These are phyloP conservation scores for Pogonocichla stellata DNA, from an alignment of 2,113 vertebrate species.

Conservation along the genomic window DNA sequence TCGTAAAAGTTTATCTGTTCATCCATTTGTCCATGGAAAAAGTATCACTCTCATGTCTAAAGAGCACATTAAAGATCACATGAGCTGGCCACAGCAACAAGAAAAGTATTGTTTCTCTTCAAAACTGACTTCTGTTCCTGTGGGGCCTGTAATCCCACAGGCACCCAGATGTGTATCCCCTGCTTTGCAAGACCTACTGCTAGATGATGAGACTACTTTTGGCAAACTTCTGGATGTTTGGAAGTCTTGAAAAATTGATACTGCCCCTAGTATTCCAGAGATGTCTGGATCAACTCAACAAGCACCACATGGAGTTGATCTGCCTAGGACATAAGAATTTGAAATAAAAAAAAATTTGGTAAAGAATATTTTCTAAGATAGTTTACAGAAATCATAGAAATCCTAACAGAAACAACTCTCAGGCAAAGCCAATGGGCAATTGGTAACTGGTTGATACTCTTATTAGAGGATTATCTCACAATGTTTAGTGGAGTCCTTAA, in stretches of 20 bases:
- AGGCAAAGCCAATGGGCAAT: background rate
- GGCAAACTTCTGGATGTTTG: background rate
- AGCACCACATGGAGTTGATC: rapidly evolving
- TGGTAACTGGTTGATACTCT: background rate
- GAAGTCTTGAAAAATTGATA: background rate
- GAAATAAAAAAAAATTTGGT: background rate
- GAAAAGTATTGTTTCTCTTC: background rate
- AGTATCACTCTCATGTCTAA: background rate
- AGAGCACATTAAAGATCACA: background rate
- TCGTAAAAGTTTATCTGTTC: background rate
- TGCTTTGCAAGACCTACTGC: background rate
- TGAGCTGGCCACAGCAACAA: background rate
- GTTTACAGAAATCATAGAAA: background rate
- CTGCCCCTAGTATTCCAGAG: background rate
- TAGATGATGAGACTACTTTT: background rate
- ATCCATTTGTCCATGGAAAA: background rate
- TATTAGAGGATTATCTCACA: background rate
- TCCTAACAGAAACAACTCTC: background rate
- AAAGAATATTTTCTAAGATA: background rate
- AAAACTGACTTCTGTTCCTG: background rate
- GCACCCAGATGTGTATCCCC: background rate
- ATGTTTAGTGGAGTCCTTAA: background rate
- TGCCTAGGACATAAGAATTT: background rate
- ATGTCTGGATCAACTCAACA: background rate
- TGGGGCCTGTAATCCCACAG: background rate